Percentiles rank a stretch among this genome's conserved stretches.
Conservation (phyloP, 2,113 vertebrate genomes). For the Ameiurus melas region DNA sequence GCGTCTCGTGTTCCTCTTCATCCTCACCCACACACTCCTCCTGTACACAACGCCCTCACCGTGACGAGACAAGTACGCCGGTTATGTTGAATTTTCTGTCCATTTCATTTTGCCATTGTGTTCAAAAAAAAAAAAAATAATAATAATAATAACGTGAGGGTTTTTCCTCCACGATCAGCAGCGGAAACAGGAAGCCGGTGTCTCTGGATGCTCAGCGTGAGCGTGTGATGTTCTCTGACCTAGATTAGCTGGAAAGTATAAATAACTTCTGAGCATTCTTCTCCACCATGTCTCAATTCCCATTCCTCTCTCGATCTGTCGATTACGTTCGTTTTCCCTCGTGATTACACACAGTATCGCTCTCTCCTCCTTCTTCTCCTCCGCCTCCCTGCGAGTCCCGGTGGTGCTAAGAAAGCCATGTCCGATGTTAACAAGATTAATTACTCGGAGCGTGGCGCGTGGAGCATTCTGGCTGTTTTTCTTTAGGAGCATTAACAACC, state of each 20-base stretch:
- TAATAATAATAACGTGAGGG: constrained; percentile 46
- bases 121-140: neutral
- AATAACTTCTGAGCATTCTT: constrained; percentile 64
- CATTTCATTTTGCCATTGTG: neutral
- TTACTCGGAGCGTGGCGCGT: constrained; percentile 57
- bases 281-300: constrained; percentile 25
- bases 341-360: neutral
- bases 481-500: constrained; percentile 1
- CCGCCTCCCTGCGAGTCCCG: neutral
- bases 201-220: constrained; percentile 53
- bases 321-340: neutral
- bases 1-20: neutral
- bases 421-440: constrained; percentile 63
- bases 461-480: constrained; percentile 6
- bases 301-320: constrained; percentile 20
- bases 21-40: neutral
- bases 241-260: constrained; percentile 71
- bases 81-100: neutral
- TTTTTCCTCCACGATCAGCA: neutral
- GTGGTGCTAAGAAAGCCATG: constrained; percentile 51
- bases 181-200: neutral
- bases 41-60: neutral
- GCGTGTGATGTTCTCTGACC: constrained; percentile 67
- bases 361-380: neutral
- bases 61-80: neutral